Evolutionary conservation across 2,113 vertebrate genomes (phyloP).

Genomic region (Podocnemis expansa): DNA sequence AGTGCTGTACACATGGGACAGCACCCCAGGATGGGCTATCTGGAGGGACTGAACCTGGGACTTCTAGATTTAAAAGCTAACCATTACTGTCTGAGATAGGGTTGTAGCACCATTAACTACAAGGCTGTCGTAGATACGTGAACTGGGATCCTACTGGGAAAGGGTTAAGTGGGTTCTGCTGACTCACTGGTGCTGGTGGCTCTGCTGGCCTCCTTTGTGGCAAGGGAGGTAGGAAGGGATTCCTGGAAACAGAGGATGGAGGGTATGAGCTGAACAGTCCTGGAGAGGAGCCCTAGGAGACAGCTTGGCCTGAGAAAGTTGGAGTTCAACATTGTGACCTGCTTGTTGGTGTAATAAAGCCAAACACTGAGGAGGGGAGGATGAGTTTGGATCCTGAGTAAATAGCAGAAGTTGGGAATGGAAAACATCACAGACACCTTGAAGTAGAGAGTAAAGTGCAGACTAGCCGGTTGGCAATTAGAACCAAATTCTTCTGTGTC

Average conservation of each 20-base stretch:
- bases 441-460: not conserved
- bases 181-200: not conserved
- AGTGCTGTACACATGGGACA: not conserved
- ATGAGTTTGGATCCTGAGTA: not conserved
- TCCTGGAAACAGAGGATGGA: not conserved
- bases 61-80: not conserved
- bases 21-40: not conserved
- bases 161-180: not conserved
- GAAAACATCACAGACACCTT: not conserved
- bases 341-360: not conserved
- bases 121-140: not conserved
- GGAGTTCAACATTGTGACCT: not conserved
- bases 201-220: not conserved
- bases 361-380: not conserved
- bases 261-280: not conserved
- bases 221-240: not conserved
- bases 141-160: not conserved
- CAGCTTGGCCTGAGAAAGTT: not conserved
- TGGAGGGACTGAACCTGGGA: not conserved
- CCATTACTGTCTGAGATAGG: not conserved
- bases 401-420: not conserved
- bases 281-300: not conserved
- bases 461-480: not conserved
- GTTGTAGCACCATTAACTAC: not conserved
- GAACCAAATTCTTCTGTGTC: not conserved